Conservation (phyloP, 1,140 invertebrate species). For the Eriocheir sinensis region DNA sequence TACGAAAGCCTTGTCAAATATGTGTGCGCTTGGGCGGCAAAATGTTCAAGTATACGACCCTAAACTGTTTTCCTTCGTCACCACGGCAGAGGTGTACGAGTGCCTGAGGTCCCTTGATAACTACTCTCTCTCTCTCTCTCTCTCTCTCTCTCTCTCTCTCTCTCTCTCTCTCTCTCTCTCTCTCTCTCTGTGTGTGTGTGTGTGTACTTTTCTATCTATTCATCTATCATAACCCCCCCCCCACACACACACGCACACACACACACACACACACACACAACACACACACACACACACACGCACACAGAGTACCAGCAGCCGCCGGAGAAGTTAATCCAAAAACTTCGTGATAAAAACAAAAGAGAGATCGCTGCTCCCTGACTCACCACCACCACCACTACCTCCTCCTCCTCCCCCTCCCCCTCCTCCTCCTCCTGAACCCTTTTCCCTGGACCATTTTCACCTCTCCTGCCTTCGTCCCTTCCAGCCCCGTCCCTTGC, state of each 20-base stretch:
- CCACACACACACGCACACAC: constrained; percentile 31
- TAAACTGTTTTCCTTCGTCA: not conserved
- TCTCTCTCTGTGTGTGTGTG: not conserved
- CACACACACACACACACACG: constrained; percentile 47
- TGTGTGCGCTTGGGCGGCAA: no score
- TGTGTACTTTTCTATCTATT: no score
- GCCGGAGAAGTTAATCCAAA: constrained; percentile 49
- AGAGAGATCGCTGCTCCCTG: not conserved
- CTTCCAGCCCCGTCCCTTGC: not conserved
- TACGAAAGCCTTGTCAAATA: no score
- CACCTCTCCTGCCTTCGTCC: not conserved
- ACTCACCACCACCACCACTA: not conserved
- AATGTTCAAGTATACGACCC: no score
- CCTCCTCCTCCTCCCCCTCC: not conserved
- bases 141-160: not conserved
- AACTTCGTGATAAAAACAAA: constrained; percentile 70
- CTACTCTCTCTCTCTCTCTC: not conserved
- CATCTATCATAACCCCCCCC: no score
- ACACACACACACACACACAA: constrained; percentile 50
- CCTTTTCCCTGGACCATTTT: not conserved
- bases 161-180: not conserved
- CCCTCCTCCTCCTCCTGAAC: no score
- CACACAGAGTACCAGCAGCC: constrained; percentile 38
- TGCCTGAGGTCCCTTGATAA: no score
- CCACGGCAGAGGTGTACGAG: no score